Percentiles rank a stretch among this genome's conserved stretches.
Conservation (phyloP, 2,113 vertebrate species). For the Ellobius talpinus region DNA sequence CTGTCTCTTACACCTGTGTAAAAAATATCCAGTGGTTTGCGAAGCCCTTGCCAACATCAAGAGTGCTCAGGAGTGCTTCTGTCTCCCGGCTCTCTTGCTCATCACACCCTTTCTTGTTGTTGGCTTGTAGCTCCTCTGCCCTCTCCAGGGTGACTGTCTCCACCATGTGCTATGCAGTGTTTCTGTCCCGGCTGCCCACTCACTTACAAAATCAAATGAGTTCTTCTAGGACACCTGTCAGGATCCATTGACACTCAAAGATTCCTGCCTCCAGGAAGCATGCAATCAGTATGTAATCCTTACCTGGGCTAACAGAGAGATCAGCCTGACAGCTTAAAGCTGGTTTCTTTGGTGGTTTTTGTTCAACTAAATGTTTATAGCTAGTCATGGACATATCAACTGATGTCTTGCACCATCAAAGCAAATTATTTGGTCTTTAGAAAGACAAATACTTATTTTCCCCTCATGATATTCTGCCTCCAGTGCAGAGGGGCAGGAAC, state of each 20-base stretch:
- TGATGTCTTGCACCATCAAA: neutral
- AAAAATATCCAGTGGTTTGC: neutral
- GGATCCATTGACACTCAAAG: neutral
- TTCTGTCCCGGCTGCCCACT: neutral
- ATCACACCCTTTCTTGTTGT: neutral
- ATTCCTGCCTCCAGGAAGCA: neutral
- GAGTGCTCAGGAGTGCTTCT: neutral
- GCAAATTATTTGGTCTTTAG: neutral
- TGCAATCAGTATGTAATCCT: neutral
- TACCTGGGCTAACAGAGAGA: neutral
- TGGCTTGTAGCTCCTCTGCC: neutral
- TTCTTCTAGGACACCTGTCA: neutral
- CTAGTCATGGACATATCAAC: neutral
- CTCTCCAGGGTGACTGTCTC: neutral
- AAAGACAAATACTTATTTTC: neutral
- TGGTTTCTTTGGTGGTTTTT: conserved; percentile 20
- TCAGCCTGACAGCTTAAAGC: neutral
- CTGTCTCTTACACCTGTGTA: neutral
- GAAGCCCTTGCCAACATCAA: neutral
- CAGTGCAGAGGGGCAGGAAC: neutral
- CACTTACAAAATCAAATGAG: neutral
- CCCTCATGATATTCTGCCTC: neutral
- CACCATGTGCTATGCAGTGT: neutral
- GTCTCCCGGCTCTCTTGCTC: neutral
- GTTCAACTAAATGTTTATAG: conserved; percentile 9